These are phyloP conservation scores for Onychomys torridus DNA, from an alignment of 2,797 vertebrate genomes.

Conservation along the genomic window DNA sequence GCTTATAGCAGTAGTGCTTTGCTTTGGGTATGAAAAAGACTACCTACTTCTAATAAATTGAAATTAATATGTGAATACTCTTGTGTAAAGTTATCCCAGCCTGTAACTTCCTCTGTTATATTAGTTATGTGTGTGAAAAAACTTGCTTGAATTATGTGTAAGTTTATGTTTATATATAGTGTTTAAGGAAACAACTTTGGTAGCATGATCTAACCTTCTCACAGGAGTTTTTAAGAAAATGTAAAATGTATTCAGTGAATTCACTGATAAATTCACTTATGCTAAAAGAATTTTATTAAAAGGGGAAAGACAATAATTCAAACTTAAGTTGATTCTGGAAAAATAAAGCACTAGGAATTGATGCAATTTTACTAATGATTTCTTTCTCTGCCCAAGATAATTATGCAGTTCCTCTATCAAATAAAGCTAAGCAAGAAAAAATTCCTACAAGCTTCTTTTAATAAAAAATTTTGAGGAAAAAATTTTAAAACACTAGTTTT, in stretches of 20 bases:
- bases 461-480: not conserved
- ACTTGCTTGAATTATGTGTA: not conserved
- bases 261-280: conserved; percentile 49
- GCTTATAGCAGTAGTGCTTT: conserved; percentile 88
- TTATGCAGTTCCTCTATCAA: not conserved
- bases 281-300: conserved; percentile 55
- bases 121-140: conserved; percentile 35
- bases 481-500: not conserved
- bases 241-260: conserved; percentile 26
- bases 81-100: conserved; percentile 83
- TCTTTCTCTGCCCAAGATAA: not conserved
- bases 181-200: conserved; percentile 10
- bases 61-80: conserved; percentile 91
- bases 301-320: conserved; percentile 45
- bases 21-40: conserved; percentile 88
- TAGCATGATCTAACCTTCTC: not conserved
- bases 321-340: conserved; percentile 41
- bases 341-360: conserved; percentile 9
- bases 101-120: conserved; percentile 81
- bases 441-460: not conserved
- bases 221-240: not conserved
- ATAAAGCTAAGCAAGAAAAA: conserved; percentile 2
- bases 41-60: conserved; percentile 88
- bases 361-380: conserved; percentile 33
- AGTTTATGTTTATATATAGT: conserved; percentile 11